Conservation (phyloP, 2,113 vertebrate genomes). For the Crypturellus undulatus region DNA sequence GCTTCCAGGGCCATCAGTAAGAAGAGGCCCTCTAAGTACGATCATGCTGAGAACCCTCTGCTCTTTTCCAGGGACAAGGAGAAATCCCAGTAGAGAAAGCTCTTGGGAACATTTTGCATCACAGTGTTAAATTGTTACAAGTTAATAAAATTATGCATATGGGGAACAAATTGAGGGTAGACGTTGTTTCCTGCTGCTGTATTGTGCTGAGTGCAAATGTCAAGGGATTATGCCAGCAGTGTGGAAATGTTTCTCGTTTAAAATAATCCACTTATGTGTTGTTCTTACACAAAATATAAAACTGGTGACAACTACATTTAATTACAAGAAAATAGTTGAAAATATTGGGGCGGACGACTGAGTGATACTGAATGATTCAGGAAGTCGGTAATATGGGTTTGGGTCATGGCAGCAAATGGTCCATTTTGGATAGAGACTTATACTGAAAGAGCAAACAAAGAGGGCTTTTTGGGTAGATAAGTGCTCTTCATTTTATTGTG, state of each 20-base stretch:
- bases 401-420: background rate
- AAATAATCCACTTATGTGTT: background rate
- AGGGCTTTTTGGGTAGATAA: background rate
- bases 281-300: background rate
- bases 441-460: background rate
- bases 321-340: background rate
- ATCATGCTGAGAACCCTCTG: background rate
- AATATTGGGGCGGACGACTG: background rate
- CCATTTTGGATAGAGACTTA: background rate
- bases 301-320: background rate
- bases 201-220: slow-evolving; percentile 3
- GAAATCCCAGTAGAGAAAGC: background rate
- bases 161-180: slow-evolving; percentile 8
- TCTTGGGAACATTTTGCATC: slow-evolving; percentile 17
- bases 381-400: background rate
- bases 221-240: background rate
- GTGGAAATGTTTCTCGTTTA: background rate
- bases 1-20: background rate
- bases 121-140: background rate
- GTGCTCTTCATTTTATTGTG: background rate
- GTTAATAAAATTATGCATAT: slow-evolving; percentile 8
- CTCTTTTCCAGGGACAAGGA: background rate
- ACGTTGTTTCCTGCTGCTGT: slow-evolving; percentile 17
- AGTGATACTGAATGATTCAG: background rate
- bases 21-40: background rate